Evolutionary conservation across 1,140 invertebrate genomes (phyloP).

Genomic region (Magallana gigas): DNA sequence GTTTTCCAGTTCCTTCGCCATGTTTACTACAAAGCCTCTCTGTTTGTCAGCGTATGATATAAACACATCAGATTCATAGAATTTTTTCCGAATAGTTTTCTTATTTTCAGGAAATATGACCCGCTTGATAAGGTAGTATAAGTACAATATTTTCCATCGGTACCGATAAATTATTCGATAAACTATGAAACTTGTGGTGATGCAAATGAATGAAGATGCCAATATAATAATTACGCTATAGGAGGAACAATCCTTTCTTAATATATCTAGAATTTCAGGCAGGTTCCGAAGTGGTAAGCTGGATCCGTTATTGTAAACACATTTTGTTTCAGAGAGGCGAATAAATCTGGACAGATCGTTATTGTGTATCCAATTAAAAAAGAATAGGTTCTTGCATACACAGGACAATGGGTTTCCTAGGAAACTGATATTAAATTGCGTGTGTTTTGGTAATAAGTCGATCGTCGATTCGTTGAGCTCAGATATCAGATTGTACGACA

Average conservation of each 20-base stretch:
- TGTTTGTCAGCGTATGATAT: conserved; percentile 41
- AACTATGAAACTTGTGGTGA: not conserved
- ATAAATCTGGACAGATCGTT: not conserved
- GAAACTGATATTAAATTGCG: conserved; percentile 18
- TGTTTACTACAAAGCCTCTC: conserved; percentile 40
- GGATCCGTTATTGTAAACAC: not conserved
- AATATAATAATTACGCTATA: conserved; percentile 30
- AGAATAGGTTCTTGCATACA: conserved; percentile 20
- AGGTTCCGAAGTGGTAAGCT: not conserved
- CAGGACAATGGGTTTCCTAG: conserved; percentile 39
- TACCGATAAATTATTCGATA: conserved; percentile 36
- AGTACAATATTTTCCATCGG: conserved; percentile 45
- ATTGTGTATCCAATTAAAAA: conserved; percentile 35
- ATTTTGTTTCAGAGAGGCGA: not conserved
- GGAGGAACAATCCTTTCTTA: conserved; percentile 26
- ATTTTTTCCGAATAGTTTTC: conserved; percentile 18
- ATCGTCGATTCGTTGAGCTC: not conserved
- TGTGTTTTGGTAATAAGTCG: not conserved
- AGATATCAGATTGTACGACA: conserved; percentile 8
- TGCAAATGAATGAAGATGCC: not conserved
- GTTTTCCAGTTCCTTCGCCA: not conserved
- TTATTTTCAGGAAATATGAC: not conserved
- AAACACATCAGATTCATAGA: conserved; percentile 45
- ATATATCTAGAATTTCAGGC: not conserved
- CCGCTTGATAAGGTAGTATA: conserved; percentile 35